Percentiles rank a stretch among this genome's conserved stretches.
Conservation (phyloP, 92 coral and sea anemone genomes). For the Zoanthus solanderi region DNA sequence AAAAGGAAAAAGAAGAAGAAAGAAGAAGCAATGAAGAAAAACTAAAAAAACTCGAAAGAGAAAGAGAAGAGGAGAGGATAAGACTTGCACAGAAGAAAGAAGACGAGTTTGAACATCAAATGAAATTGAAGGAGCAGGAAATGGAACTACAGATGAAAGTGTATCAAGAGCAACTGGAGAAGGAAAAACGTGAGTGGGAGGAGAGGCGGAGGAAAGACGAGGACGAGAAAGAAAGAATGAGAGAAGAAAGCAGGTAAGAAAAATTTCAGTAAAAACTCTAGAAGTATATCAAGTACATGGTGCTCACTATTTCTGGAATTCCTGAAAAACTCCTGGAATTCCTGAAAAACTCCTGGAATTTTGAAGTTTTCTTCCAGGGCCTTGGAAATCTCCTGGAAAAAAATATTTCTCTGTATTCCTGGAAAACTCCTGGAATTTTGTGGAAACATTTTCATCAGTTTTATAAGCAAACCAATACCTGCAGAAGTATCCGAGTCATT, state of each 20-base stretch:
- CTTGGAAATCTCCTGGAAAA: too few species aligned
- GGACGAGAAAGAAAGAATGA: constrained; percentile 63
- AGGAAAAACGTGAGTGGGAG: constrained; percentile 64
- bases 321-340: too few species aligned
- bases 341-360: too few species aligned
- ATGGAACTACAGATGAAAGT: constrained; percentile 73
- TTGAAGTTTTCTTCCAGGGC: too few species aligned
- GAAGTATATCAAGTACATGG: too few species aligned
- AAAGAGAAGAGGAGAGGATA: constrained; percentile 48
- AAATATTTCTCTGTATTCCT: too few species aligned
- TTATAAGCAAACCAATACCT: too few species aligned
- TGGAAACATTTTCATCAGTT: too few species aligned
- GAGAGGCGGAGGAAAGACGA: constrained; percentile 64
- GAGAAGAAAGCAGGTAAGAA: constrained; percentile 62
- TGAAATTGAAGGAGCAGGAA: constrained; percentile 81
- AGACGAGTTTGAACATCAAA: constrained; percentile 84
- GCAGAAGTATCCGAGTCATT: too few species aligned
- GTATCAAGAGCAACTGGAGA: constrained; percentile 78
- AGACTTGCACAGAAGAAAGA: constrained; percentile 69
- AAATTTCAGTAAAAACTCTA: not conserved
- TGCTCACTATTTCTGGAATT: too few species aligned
- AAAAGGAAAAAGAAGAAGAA: constrained; percentile 71
- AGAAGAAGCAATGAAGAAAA: constrained; percentile 78
- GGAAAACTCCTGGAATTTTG: too few species aligned
- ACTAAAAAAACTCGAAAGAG: constrained; percentile 47